A percentile compares a stretch with the other conserved stretches of the same genome.
These are phyloP conservation scores for Orgyia antiqua DNA, from an alignment of 2,888 invertebrate genomes.

Conservation along the genomic window DNA sequence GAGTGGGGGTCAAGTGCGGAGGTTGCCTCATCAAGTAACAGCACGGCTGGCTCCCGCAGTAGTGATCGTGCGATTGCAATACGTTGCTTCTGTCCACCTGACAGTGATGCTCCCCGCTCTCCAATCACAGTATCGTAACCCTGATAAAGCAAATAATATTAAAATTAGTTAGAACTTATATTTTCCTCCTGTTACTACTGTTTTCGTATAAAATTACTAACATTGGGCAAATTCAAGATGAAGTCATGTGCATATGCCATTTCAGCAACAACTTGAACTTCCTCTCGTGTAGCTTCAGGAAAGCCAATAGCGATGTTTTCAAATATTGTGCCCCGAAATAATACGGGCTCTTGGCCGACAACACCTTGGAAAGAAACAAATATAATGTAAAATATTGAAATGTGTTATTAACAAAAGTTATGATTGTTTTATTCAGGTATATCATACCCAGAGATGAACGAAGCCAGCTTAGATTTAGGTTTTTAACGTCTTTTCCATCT, in stretches of 20 bases:
- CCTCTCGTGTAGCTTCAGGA: slow-evolving; percentile 80
- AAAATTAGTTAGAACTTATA: background rate
- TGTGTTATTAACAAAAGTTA: too few species aligned
- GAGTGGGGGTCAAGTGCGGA: slow-evolving; percentile 90
- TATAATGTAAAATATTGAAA: background rate
- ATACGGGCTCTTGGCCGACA: slow-evolving; percentile 91
- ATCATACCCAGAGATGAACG: slow-evolving; percentile 82
- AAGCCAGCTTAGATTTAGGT: slow-evolving; percentile 85
- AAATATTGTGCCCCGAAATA: slow-evolving; percentile 89
- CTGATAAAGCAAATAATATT: slow-evolving; percentile 38
- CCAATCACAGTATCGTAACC: slow-evolving; percentile 89
- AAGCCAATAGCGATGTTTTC: slow-evolving; percentile 85
- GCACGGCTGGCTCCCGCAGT: slow-evolving; percentile 85
- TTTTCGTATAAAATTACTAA: slow-evolving; percentile 43
- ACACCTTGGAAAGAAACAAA: slow-evolving; percentile 67
- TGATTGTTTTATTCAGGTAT: background rate
- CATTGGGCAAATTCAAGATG: slow-evolving; percentile 83
- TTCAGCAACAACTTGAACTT: slow-evolving; percentile 84
- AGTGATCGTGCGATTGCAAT: slow-evolving; percentile 91
- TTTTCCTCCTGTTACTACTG: background rate
- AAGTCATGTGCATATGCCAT: slow-evolving; percentile 88
- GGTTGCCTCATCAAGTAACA: slow-evolving; percentile 89
- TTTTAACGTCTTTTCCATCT: slow-evolving; percentile 82
- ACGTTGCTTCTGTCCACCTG: slow-evolving; percentile 90
- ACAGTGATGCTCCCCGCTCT: slow-evolving; percentile 87